Percentiles rank a stretch among this genome's conserved stretches.
These are phyloP conservation scores for Dendroctonus valens DNA, from an alignment of 1,140 invertebrate species.

Conservation along the genomic window DNA sequence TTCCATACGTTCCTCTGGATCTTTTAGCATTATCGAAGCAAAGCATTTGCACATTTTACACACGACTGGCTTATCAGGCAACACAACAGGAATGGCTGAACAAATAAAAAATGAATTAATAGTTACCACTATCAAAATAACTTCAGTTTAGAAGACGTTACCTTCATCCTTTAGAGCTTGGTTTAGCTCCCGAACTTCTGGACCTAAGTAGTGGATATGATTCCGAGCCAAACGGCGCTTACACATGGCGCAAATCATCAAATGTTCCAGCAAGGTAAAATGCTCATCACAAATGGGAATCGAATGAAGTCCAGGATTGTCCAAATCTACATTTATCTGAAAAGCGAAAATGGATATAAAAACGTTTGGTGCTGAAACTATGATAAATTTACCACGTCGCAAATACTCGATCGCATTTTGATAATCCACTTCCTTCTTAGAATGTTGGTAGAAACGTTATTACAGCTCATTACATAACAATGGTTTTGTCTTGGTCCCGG, in stretches of 20 bases:
- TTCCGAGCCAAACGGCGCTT: slow-evolving; percentile 70
- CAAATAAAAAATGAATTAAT: slow-evolving; percentile 1
- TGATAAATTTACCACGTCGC: slow-evolving; percentile 61
- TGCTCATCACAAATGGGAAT: slow-evolving; percentile 63
- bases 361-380: background rate
- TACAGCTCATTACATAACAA: slow-evolving; percentile 65
- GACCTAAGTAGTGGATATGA: slow-evolving; percentile 62
- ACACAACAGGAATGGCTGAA: slow-evolving; percentile 59
- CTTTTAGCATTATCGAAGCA: slow-evolving; percentile 66
- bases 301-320: slow-evolving; percentile 59
- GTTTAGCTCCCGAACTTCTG: slow-evolving; percentile 67
- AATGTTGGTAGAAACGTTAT: slow-evolving; percentile 63
- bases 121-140: background rate
- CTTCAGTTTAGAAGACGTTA: background rate
- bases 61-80: slow-evolving; percentile 62
- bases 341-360: slow-evolving; percentile 31
- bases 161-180: slow-evolving; percentile 61
- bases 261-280: slow-evolving; percentile 64
- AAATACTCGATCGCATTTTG: slow-evolving; percentile 68
- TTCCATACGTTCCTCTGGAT: slow-evolving; percentile 53
- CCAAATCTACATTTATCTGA: slow-evolving; percentile 59
- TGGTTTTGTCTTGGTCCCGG: slow-evolving; percentile 49
- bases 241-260: slow-evolving; percentile 73
- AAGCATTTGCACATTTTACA: slow-evolving; percentile 80
- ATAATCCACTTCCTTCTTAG: slow-evolving; percentile 76